Evolutionary conservation across 1,140 invertebrate genomes (phyloP).

Genomic region (Penaeus indicus): DNA sequence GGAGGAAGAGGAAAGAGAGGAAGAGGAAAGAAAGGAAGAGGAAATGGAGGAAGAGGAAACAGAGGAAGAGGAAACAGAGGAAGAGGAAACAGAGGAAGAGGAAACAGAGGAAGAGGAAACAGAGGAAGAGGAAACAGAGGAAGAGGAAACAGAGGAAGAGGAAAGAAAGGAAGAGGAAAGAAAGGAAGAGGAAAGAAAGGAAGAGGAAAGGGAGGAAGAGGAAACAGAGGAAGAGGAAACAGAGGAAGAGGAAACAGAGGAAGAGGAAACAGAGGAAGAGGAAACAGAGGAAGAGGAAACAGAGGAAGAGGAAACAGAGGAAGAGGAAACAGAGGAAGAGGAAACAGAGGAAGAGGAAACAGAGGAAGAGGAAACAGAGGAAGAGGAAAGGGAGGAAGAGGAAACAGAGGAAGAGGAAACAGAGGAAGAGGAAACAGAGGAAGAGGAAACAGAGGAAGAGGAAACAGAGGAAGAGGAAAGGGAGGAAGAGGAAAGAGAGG

Average conservation of each 20-base stretch:
- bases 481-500: not conserved
- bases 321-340: not conserved
- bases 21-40: not conserved
- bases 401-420: not conserved
- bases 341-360: not conserved
- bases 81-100: not conserved
- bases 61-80: not conserved
- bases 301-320: not conserved
- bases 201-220: not conserved
- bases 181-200: not conserved
- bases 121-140: not conserved
- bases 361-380: not conserved
- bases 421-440: not conserved
- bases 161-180: not conserved
- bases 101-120: not conserved
- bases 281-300: not conserved
- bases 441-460: no score
- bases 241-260: not conserved
- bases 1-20: not conserved
- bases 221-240: not conserved
- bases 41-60: not conserved
- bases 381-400: constrained; percentile 6
- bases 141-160: not conserved
- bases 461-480: not conserved
- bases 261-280: not conserved